phyloP scores from a whole-genome alignment of 2,888 invertebrate species.

The Panorpa germanica region DNA sequence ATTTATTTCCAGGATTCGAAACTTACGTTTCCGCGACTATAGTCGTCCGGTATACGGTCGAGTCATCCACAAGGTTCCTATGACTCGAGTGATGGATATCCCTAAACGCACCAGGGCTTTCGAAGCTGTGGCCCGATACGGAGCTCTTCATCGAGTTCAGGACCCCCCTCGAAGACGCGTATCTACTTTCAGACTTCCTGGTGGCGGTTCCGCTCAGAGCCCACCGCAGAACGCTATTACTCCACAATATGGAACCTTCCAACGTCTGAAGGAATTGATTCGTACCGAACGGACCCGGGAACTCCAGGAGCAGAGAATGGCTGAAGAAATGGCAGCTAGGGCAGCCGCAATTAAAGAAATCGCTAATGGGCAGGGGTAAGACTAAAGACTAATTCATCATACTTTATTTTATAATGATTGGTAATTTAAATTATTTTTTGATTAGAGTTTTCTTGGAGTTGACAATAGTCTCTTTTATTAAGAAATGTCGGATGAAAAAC shows the following conservation, averaged over 20 bases:
- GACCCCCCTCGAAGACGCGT: conserved; percentile 17
- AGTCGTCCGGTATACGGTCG: conserved; percentile 48
- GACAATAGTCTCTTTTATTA: no score
- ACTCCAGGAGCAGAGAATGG: conserved; percentile 51
- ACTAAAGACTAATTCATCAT: no score
- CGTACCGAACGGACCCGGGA: conserved; percentile 59
- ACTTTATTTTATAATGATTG: no score
- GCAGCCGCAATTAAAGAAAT: conserved; percentile 40
- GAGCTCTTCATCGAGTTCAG: conserved; percentile 21
- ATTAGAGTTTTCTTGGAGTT: no score
- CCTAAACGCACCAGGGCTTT: conserved; percentile 27
- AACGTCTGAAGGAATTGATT: conserved; percentile 62
- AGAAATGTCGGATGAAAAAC: no score
- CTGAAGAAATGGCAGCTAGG: conserved; percentile 50
- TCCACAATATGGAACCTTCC: conserved; percentile 32
- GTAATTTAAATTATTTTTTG: no score
- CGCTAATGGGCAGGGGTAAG: conserved; percentile 35
- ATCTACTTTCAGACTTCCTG: conserved; percentile 22
- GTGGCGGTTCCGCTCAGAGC: conserved; percentile 20
- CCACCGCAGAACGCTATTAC: conserved; percentile 17
- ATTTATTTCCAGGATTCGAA: conserved; percentile 21
- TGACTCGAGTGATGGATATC: conserved; percentile 23
- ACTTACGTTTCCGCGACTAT: conserved; percentile 21
- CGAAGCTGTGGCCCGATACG: conserved; percentile 32
- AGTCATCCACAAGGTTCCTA: conserved; percentile 50